Percentiles rank a stretch among this genome's conserved stretches.
phyloP scores from a whole-genome alignment of 2,113 vertebrate genomes.

The Otus sunia region DNA sequence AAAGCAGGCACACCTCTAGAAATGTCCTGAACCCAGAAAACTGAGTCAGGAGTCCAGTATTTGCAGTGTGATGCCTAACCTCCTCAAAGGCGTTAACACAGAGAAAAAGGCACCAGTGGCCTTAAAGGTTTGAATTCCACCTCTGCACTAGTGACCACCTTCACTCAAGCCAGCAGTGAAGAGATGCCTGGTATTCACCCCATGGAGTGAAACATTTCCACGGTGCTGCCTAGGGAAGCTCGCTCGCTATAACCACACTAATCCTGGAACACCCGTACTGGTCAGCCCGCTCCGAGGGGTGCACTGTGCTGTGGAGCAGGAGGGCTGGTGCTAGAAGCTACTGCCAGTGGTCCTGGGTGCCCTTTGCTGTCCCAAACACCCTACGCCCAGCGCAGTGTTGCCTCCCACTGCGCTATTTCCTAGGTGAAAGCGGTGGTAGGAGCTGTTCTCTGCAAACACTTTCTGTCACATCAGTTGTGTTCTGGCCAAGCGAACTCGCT shows the following conservation, averaged over 20 bases:
- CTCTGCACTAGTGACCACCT: neutral
- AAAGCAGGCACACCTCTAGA: accelerated
- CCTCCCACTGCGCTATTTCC: neutral
- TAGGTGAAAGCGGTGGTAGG: neutral
- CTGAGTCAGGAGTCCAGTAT: neutral
- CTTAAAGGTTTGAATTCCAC: neutral
- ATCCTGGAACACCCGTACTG: accelerated
- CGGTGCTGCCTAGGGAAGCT: neutral
- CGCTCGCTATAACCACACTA: accelerated
- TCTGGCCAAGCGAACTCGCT: neutral
- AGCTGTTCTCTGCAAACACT: neutral
- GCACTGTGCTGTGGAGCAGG: accelerated
- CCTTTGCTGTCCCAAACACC: neutral
- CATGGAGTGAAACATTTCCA: neutral
- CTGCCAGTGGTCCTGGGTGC: neutral
- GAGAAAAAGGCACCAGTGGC: neutral
- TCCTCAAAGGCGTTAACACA: accelerated
- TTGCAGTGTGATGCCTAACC: neutral
- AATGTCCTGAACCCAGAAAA: neutral
- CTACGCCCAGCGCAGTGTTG: accelerated
- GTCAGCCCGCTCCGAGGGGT: neutral
- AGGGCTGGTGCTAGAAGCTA: neutral
- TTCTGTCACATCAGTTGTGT: neutral
- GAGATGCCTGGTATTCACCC: neutral
- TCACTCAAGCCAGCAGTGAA: no score